phyloP scores from a whole-genome alignment of 2,888 invertebrate species.

The Rhyacophila evoluta region DNA sequence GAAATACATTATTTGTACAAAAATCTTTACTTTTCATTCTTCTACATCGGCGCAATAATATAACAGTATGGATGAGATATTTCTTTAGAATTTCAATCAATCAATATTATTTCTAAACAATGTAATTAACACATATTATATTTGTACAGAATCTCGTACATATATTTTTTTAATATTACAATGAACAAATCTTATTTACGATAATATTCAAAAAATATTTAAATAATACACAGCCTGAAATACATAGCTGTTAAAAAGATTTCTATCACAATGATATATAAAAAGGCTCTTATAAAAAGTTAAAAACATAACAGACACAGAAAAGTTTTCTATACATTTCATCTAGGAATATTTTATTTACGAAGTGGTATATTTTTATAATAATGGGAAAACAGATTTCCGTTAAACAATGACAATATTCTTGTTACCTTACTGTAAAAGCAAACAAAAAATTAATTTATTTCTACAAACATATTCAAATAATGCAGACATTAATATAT shows the following conservation, averaged over 20 bases:
- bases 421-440: background rate
- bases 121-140: background rate
- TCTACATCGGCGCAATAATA: background rate
- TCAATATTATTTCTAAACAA: background rate
- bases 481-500: too few species aligned
- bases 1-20: background rate
- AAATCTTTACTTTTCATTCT: background rate
- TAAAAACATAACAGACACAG: constrained; percentile 8
- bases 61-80: background rate
- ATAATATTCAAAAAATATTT: background rate
- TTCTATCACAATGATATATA: constrained; percentile 1
- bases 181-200: background rate
- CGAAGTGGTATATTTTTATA: background rate
- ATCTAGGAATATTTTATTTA: background rate
- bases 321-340: background rate
- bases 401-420: background rate
- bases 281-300: background rate
- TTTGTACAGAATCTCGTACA: background rate
- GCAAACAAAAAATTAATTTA: background rate
- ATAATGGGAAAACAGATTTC: background rate
- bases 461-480: background rate
- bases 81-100: background rate
- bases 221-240: background rate
- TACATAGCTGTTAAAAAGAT: background rate
- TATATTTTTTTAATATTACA: background rate